Evolutionary conservation across 2,888 invertebrate species (phyloP).

Genomic region (Sarcophaga rosellei): DNA sequence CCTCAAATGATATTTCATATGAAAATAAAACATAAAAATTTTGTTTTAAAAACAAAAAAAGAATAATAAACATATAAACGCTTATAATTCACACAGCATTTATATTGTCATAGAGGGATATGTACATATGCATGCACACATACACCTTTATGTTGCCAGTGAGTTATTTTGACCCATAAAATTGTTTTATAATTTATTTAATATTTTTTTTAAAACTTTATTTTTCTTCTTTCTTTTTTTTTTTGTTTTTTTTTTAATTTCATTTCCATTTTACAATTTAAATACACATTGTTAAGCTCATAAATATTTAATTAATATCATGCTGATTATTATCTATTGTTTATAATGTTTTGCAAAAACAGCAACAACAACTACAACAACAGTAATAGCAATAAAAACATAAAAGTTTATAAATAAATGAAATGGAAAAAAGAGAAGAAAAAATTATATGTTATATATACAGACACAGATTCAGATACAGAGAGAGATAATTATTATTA

Average conservation of each 20-base stretch:
- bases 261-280: background rate
- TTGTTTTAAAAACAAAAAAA: background rate
- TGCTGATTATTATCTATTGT: constrained; percentile 55
- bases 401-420: background rate
- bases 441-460: background rate
- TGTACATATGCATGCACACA: no score
- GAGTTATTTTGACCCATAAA: constrained; percentile 1
- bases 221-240: background rate
- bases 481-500: no score
- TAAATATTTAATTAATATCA: constrained; percentile 56
- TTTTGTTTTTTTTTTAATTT: background rate
- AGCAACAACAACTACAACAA: background rate
- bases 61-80: no score
- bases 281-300: constrained; percentile 17
- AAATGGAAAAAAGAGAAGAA: background rate
- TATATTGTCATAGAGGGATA: no score
- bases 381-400: background rate
- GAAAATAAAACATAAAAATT: background rate
- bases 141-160: background rate
- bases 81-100: no score
- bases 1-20: background rate
- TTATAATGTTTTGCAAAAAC: background rate
- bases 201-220: background rate
- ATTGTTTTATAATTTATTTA: constrained; percentile 28
- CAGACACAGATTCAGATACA: no score